A percentile compares a stretch with the other conserved stretches of the same genome.
These are phyloP conservation scores for Nycticorax nycticorax DNA, from an alignment of 2,113 vertebrate genomes.

Conservation along the genomic window DNA sequence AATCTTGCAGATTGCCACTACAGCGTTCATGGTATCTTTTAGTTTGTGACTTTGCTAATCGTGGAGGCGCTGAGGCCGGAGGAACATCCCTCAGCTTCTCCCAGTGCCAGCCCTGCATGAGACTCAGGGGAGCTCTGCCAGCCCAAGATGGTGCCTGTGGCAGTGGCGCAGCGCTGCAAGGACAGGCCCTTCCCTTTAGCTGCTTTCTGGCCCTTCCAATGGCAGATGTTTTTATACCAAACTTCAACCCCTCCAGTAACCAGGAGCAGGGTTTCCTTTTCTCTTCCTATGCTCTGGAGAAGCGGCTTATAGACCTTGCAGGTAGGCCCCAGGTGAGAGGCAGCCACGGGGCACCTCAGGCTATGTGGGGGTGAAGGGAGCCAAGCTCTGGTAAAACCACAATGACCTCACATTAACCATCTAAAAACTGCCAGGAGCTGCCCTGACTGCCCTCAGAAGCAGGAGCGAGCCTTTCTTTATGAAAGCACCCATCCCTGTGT, in stretches of 20 bases:
- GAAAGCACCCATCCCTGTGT: background rate
- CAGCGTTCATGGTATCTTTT: background rate
- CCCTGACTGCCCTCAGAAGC: background rate
- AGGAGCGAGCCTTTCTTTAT: background rate
- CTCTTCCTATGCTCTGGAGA: fast-evolving
- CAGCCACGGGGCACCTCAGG: background rate
- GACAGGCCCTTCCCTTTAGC: background rate
- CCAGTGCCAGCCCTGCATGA: background rate
- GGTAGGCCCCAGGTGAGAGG: background rate
- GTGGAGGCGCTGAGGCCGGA: fast-evolving
- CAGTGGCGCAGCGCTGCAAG: fast-evolving
- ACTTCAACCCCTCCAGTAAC: background rate
- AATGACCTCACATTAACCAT: fast-evolving
- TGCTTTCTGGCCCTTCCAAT: background rate
- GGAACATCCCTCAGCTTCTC: fast-evolving
- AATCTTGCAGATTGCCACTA: no score
- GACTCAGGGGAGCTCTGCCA: background rate
- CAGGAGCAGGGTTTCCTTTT: background rate
- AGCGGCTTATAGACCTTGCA: background rate
- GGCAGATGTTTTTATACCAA: fast-evolving
- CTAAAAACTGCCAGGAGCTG: background rate
- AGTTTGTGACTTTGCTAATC: background rate
- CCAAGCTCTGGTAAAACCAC: background rate
- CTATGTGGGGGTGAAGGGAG: background rate
- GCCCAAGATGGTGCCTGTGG: fast-evolving